Base-by-base conservation (phyloP, 2,797 vertebrate species). In the Paratrypauchen microcephalus region DNA sequence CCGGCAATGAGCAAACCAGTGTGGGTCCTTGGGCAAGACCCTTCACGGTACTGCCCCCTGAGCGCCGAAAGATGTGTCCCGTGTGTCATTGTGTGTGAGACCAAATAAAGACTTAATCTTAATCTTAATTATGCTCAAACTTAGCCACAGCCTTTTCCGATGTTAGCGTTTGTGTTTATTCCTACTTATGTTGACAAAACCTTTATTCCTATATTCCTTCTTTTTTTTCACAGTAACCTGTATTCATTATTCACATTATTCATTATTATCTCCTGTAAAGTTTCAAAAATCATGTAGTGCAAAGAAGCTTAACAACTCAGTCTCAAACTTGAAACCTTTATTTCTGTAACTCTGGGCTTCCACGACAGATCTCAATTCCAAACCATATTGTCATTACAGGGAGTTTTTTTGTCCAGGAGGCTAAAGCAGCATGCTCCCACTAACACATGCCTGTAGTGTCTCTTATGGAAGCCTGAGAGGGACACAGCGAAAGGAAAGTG, bases 351-450 rank as follows among this genome's bases (percentile, higher is more conserved):
- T 57, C 18, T 60, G 41, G 73, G 65, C 66, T 63, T 32, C 26
- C 19, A 58, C 36, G 63, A 62, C 13, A 65, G n/a, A 48, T 16
- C 41, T 9, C 21, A 36, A 9, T 30, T 55, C 3, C 2, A 3
- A 75, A 62, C 32, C 63, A 67, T 70, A 57, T 24, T 82, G 68
- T 66, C 66, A 70, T 71, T 54, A 67, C 26, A 58, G 32, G 12
- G 2, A 19, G 47, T 60, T 23, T 57, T 24, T 57, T 15, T 8
- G 21, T 66, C 61, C 62, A 70, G 71, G 68, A 45, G 67, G 62
- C 52, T n/a, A 41, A 54, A 67, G 2, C 74, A 76, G 77, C 66
- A 5, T 61, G 80, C 65, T 30, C 23, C 50, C 55, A 24, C 65
- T 36, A 66, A 39, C 48, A 56, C 32, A 45, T 68, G 63, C 52